Base-by-base conservation (phyloP, 2,888 invertebrate species). In the Synergus laeviventris region DNA sequence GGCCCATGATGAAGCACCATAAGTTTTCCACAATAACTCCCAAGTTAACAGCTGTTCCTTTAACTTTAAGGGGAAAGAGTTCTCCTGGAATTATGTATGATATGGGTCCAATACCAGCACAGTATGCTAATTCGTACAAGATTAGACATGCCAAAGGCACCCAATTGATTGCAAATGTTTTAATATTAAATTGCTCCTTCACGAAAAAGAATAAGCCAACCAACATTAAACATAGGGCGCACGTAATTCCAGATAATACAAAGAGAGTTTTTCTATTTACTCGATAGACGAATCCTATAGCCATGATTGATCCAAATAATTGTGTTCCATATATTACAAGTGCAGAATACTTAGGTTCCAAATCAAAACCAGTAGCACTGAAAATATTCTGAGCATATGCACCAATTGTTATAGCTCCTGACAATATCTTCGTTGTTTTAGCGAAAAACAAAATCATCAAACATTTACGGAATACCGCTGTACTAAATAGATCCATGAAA, bases 1-100 rank as follows among this genome's bases (percentile, higher is more conserved):
- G 92, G 0, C 94, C 93, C 2, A 94, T 93, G 24, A 93, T 91
- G 83, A 94, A 94, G 1, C 93, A 93, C 90, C 92, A 92, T 59
- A 93, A 85, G 74, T 94, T 93, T 45, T 93, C 94, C 81, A 93
- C 92, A 86, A 94, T 92, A 77, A 94, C 93, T 75, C 94, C 93
- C 8, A 94, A 91, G 94, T 94, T 31, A 36, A 94, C 93, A 0
- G 95, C 94, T 78, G 93, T 92, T 1, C 94, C 94, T 84, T 94
- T 93, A 31, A 93, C 94, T 82, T 93, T 92, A 3, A 93, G 91
- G 59, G 95, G 93, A 87, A 95, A 93, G 86, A 94, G 92, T 89
- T 94, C 94, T 3, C 93, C 93, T 56, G 94, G 92, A 73, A 94
- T 92, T 54, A 94, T 93, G 86, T 94, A 94, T 31, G 94, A 94